Conservation (phyloP, 2,113 vertebrate genomes). For the Takifugu flavidus region DNA sequence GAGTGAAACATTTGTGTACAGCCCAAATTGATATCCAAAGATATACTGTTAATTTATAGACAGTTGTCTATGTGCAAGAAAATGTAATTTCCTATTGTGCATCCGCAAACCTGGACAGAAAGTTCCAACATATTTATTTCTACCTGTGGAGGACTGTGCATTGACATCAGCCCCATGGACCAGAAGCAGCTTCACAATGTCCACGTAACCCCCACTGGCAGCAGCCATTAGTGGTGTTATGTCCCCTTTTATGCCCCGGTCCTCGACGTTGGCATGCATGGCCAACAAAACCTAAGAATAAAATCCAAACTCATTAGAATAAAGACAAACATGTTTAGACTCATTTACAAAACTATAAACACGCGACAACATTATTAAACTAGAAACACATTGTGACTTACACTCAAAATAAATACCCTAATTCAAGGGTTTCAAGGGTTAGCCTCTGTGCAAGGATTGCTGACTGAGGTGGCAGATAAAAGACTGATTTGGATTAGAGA, state of each 20-base stretch:
- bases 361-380: no score
- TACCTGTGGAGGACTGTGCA: slow-evolving; percentile 96
- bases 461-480: no score
- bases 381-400: no score
- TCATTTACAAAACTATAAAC: background rate
- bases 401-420: no score
- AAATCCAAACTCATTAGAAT: background rate
- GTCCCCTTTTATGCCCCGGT: slow-evolving; percentile 96
- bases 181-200: slow-evolving; percentile 96
- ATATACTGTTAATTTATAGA: no score
- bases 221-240: slow-evolving; percentile 99
- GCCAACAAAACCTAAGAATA: slow-evolving; percentile 86
- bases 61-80: no score
- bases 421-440: no score
- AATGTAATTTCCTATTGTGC: no score
- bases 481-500: no score
- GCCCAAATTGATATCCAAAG: background rate
- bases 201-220: slow-evolving; percentile 95
- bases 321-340: background rate
- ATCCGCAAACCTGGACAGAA: background rate
- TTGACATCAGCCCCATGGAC: slow-evolving; percentile 97
- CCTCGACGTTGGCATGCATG: slow-evolving; percentile 98
- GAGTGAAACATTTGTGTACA: background rate
- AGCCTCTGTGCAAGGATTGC: no score
- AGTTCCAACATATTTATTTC: background rate